Percentiles rank a stretch among this genome's conserved stretches.
Conservation (phyloP, 2,113 vertebrate species). For the Hippolais icterina region DNA sequence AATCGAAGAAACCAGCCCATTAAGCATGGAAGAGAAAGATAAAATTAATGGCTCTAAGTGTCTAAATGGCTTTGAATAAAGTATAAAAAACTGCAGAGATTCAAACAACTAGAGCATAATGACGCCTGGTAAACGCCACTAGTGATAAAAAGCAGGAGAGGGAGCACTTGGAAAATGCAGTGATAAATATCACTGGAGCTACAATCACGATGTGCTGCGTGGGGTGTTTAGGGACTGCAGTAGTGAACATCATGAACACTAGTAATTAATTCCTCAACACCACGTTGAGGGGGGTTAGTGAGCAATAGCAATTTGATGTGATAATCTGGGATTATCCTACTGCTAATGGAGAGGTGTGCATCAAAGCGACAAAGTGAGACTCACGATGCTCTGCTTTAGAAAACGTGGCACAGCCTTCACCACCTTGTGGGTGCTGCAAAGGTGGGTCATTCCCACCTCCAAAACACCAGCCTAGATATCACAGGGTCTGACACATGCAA, state of each 20-base stretch:
- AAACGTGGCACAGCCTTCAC: not conserved
- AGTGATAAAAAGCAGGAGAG: constrained; percentile 32
- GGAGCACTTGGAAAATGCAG: constrained; percentile 15
- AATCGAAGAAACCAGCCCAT: not conserved
- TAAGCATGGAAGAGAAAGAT: not conserved
- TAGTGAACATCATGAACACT: not conserved
- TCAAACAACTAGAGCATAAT: not conserved
- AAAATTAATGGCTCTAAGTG: not conserved
- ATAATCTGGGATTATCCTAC: constrained; percentile 4
- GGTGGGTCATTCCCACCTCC: not conserved
- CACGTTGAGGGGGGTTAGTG: not conserved
- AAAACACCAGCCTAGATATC: not conserved
- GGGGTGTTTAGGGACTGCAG: not conserved
- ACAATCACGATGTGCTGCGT: not conserved
- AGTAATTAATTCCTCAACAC: constrained; percentile 43
- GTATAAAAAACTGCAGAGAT: not conserved
- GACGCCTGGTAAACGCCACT: not conserved
- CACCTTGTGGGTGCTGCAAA: not conserved
- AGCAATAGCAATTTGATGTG: not conserved
- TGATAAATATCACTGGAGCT: not conserved
- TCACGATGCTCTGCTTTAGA: not conserved
- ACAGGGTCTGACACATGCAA: not conserved
- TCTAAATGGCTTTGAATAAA: constrained; percentile 12
- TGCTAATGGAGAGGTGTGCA: constrained; percentile 12
- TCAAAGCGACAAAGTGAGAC: constrained; percentile 8